Evolutionary conservation across 2,797 vertebrate genomes (phyloP), one percentile per base, ranked within the genome.

Genomic region (Oreochromis grahami): DNA sequence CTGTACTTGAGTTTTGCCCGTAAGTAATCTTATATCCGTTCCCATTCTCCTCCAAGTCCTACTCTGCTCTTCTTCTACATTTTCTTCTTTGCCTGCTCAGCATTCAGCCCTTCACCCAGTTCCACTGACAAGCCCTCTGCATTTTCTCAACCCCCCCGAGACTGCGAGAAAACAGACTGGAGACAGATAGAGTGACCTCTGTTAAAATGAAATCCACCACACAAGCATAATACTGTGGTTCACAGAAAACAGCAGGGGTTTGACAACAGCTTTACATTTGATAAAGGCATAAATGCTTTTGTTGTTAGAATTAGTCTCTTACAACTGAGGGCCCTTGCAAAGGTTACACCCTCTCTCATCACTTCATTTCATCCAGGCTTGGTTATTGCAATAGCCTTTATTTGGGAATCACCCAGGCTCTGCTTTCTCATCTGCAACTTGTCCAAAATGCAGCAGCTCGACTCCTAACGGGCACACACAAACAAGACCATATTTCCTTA

Each of bases 21-120:
- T 93, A 92, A 93, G 88, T 85, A 86, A 89, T 87, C 26, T n/a
- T 79, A 84, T 88, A 89, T 92, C 83, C 55, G 43, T 51, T 88
- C 82, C 84, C 51, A 53, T 76, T 87, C 87, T 77, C 60, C 68
- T 41, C 26, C 26, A 78, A 84, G 60, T 84, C 78, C 48, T n/a
- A 45, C 52, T 79, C 51, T 55, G n/a, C 53, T 52, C 79, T 82
- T 85, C 82, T 80, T 85, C 82, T 84, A 83, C 24, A 79, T 70
- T 82, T 60, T 52, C 36, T 51, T 34, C 24, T n/a, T n/a, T 43
- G 70, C 36, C 34, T 21, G 21, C 9, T 6, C 43, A 84, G 36
- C n/a, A 21, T 80, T 85, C 43, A 79, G 51, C 78, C 82, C 87
- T 90, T 91, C 77, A 91, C 85, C 89, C 80, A 83, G 6, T 87